Evolutionary conservation across 2,113 vertebrate genomes (phyloP).

Genomic region (Laticauda colubrina): DNA sequence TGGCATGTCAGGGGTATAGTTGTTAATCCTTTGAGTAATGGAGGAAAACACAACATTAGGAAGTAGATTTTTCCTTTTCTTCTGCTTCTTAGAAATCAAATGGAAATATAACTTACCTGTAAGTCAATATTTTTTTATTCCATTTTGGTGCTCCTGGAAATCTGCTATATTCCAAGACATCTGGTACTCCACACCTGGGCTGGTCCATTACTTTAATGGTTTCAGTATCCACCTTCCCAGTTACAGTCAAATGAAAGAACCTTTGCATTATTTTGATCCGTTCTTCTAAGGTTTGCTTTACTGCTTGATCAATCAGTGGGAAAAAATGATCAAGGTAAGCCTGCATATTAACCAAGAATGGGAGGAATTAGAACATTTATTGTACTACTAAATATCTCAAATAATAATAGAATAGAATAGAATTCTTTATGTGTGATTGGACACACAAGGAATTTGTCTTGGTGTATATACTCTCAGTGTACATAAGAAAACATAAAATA

Average conservation of each 20-base stretch:
- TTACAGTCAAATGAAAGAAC: constrained; percentile 65
- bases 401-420: background rate
- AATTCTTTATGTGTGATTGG: too few relatives aligned
- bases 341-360: constrained; percentile 43
- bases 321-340: constrained; percentile 72
- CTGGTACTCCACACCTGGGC: constrained; percentile 72
- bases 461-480: too few relatives aligned
- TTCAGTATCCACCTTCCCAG: constrained; percentile 54
- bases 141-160: constrained; percentile 45
- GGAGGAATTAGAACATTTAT: constrained; percentile 8
- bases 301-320: background rate
- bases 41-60: constrained; percentile 15
- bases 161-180: constrained; percentile 44
- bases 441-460: too few relatives aligned
- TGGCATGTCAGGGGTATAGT: constrained; percentile 62
- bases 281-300: constrained; percentile 27
- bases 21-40: constrained; percentile 54
- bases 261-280: constrained; percentile 71
- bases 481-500: too few relatives aligned
- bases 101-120: constrained; percentile 62
- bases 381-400: background rate
- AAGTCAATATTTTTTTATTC: constrained; percentile 63
- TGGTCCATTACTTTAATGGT: constrained; percentile 46
- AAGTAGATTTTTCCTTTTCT: background rate
- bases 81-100: constrained; percentile 13